Evolutionary conservation across 2,113 vertebrate genomes (phyloP), one percentile per base, ranked within the genome.

Genomic region (Camelus dromedarius): DNA sequence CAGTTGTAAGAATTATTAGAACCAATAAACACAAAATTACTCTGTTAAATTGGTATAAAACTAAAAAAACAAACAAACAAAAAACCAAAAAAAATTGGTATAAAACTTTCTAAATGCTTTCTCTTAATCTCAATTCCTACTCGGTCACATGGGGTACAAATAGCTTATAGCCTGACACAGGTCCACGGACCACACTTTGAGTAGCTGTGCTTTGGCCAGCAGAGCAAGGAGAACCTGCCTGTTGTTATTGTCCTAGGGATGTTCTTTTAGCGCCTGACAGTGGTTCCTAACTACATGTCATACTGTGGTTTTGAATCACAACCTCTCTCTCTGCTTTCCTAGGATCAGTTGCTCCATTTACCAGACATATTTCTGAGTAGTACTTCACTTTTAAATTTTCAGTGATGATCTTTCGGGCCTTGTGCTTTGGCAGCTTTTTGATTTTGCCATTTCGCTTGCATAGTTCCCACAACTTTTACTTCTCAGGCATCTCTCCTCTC

Each of bases 371-470:
- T 88, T 95, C 92, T 93, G 85, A 95, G 42, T 92, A 82, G 42
- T 92, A 56, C 42, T 93, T 93, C 93, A 92, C 67, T 69, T 87
- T 89, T 82, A 87, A 42, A 87, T 95, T 60, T 85, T 89, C 84
- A 66, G 32, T 28, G 69, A 89, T 96, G 91, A 66, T 95, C 79
- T 95, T 92, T 77, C 52, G 62, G 80, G 73, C 80, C 83, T 77
- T 62, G 8, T 95, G 87, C 19, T 88, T 90, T 73, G 83, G 38
- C 54, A 50, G 46, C 48, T 84, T 67, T 77, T 96, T 24, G 76
- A 86, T 52, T 87, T 94, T 94, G 26, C 87, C 77, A 64, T 72
- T 82, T 89, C n/a, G 8, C 35, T 83, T 46, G 82, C 91, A 87
- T 82, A 75, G 50, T 81, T 81, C 42, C 26, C 30, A 8, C n/a